These are phyloP conservation scores for Papilio demoleus DNA, from an alignment of 2,888 invertebrate species.

Conservation along the genomic window DNA sequence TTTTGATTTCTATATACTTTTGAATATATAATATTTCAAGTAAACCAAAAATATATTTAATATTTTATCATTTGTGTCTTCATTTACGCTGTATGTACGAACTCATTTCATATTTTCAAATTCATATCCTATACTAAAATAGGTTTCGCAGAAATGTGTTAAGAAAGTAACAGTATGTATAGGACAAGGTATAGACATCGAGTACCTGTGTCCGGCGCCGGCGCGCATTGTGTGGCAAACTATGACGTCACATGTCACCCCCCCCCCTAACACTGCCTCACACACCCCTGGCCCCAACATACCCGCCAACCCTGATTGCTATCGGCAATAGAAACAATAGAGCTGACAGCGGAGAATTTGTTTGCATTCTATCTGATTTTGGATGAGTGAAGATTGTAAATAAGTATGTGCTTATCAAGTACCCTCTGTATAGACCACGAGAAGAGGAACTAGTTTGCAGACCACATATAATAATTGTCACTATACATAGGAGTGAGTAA, in stretches of 20 bases:
- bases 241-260: background rate
- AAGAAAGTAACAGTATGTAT: background rate
- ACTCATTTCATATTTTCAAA: background rate
- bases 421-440: background rate
- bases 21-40: too few relatives aligned
- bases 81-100: background rate
- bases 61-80: too few relatives aligned
- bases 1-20: too few relatives aligned
- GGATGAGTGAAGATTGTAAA: background rate
- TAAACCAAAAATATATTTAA: background rate
- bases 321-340: slow-evolving; percentile 1
- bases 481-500: background rate
- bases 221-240: slow-evolving; percentile 1
- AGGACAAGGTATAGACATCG: background rate
- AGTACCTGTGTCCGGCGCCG: slow-evolving; percentile 32
- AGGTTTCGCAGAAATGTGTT: background rate
- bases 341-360: background rate
- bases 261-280: background rate
- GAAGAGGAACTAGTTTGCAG: background rate
- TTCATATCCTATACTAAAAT: background rate
- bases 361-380: background rate
- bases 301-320: slow-evolving; percentile 5
- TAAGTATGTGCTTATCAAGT: background rate
- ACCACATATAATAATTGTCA: background rate
- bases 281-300: background rate